Percentiles rank a stretch among this genome's conserved stretches.
Conservation (phyloP, 2,113 vertebrate species). For the Micronisus gabar region DNA sequence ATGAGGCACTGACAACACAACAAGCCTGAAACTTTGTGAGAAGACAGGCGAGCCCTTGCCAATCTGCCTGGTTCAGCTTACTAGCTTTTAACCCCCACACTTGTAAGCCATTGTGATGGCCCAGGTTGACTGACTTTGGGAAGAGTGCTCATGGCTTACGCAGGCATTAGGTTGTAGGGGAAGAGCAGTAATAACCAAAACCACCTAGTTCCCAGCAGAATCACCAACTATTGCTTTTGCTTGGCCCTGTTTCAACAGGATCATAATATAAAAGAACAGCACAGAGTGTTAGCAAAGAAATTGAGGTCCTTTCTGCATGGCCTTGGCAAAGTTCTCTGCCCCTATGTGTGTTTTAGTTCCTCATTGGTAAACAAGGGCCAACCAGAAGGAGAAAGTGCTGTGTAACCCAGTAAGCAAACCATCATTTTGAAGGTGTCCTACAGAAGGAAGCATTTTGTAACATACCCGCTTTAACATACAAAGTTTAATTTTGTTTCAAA, state of each 20-base stretch:
- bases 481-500: not conserved
- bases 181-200: not conserved
- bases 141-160: not conserved
- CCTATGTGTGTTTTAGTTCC: not conserved
- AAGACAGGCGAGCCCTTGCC: not conserved
- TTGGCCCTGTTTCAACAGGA: not conserved
- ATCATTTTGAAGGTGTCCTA: not conserved
- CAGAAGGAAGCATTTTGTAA: not conserved
- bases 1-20: not conserved
- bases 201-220: not conserved
- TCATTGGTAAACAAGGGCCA: not conserved
- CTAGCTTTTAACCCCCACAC: not conserved
- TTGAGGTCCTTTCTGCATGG: not conserved
- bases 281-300: not conserved
- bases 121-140: not conserved
- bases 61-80: not conserved
- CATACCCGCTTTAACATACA: not conserved
- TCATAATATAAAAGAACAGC: not conserved
- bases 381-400: not conserved
- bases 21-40: not conserved
- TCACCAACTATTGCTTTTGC: not conserved
- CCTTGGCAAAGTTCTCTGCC: not conserved
- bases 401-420: not conserved
- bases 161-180: not conserved
- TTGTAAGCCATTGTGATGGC: not conserved